These are phyloP conservation scores for Drosophila nigricruria DNA, from an alignment of 2,888 invertebrate species.

Conservation along the genomic window DNA sequence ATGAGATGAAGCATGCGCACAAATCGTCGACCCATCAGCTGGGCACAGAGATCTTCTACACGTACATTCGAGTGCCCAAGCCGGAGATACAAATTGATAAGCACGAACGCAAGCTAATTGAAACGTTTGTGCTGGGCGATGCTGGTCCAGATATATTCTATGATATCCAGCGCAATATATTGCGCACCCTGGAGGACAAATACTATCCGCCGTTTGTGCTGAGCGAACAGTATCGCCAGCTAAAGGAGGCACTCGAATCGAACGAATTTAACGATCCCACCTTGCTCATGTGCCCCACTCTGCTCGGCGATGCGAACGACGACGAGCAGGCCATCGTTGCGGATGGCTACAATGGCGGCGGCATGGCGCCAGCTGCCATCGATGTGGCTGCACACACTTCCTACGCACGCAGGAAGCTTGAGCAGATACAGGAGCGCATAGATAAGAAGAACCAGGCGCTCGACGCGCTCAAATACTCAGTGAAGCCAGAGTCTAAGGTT, in stretches of 20 bases:
- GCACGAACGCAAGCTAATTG: slow-evolving; percentile 93
- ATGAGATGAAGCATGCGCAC: slow-evolving; percentile 92
- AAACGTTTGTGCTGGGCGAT: slow-evolving; percentile 94
- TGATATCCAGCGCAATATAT: slow-evolving; percentile 93
- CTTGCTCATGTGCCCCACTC: slow-evolving; percentile 74
- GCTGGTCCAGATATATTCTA: slow-evolving; percentile 95
- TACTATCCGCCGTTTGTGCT: slow-evolving; percentile 95
- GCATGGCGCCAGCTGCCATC: slow-evolving; percentile 75
- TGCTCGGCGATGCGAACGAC: slow-evolving; percentile 67
- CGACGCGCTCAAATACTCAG: slow-evolving; percentile 92
- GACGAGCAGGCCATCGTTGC: slow-evolving; percentile 71
- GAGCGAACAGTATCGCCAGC: slow-evolving; percentile 92
- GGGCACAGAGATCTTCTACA: slow-evolving; percentile 96
- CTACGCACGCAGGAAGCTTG: slow-evolving; percentile 92
- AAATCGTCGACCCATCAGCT: slow-evolving; percentile 93
- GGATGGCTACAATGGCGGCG: slow-evolving; percentile 67
- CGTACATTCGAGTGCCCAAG: slow-evolving; percentile 92
- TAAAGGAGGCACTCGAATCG: slow-evolving; percentile 84
- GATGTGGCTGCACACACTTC: slow-evolving; percentile 93
- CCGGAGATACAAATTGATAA: slow-evolving; percentile 93
- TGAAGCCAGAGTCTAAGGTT: slow-evolving; percentile 94
- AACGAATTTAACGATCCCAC: slow-evolving; percentile 85
- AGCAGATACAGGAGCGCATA: slow-evolving; percentile 93
- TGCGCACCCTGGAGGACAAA: slow-evolving; percentile 92
- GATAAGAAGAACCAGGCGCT: slow-evolving; percentile 93